Conservation (phyloP, 1,140 invertebrate genomes). For the Caenorhabditis brenneri region DNA sequence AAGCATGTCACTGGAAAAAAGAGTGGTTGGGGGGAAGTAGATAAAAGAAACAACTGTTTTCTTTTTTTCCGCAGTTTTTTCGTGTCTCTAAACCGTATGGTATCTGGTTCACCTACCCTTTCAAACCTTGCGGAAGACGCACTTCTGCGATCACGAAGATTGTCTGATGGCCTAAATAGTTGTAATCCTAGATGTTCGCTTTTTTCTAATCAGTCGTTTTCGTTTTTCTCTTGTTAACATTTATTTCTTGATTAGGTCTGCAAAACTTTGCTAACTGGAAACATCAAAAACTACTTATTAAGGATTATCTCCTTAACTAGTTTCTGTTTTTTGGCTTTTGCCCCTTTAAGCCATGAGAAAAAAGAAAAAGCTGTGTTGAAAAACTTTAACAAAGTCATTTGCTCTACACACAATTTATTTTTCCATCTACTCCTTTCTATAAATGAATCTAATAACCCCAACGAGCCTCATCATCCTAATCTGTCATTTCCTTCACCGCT, state of each 20-base stretch:
- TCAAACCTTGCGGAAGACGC: background rate
- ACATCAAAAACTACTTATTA: no score
- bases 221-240: background rate
- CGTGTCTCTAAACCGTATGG: background rate
- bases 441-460: constrained; percentile 17
- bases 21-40: background rate
- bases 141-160: background rate
- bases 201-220: background rate
- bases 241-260: background rate
- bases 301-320: no score
- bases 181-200: background rate
- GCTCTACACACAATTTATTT: background rate
- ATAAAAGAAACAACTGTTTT: constrained; percentile 25
- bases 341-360: no score
- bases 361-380: background rate
- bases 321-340: no score
- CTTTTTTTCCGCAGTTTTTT: no score
- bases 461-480: constrained; percentile 33
- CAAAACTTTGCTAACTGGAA: background rate
- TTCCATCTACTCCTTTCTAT: background rate
- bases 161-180: background rate
- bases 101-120: background rate
- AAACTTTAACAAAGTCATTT: background rate
- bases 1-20: constrained; percentile 9
- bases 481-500: background rate